Conservation (phyloP, 2,888 invertebrate genomes). For the Cheilosia impressa region DNA sequence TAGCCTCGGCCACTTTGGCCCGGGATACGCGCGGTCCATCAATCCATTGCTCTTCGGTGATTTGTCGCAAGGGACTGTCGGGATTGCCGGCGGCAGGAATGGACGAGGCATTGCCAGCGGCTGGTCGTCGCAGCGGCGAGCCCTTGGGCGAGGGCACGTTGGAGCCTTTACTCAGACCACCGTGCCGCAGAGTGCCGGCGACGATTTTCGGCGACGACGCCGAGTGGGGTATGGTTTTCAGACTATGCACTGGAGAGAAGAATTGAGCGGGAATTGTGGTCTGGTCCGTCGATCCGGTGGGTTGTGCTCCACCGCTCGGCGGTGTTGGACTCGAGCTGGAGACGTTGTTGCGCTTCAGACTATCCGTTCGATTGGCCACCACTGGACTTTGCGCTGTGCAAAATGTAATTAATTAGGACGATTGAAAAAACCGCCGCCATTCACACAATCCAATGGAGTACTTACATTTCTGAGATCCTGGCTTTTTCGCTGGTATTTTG, state of each 20-base stretch:
- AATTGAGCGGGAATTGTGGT: constrained; percentile 75
- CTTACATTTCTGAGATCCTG: constrained; percentile 78
- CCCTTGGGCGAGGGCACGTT: constrained; percentile 85
- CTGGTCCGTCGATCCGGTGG: constrained; percentile 51
- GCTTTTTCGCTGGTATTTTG: constrained; percentile 78
- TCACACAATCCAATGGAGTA: constrained; percentile 1
- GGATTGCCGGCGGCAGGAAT: constrained; percentile 81
- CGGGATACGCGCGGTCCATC: constrained; percentile 96
- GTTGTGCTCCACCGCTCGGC: constrained; percentile 49
- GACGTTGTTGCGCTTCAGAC: constrained; percentile 78
- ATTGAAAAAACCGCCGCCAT: neutral
- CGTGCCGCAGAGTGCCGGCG: constrained; percentile 78
- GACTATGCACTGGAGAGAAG: constrained; percentile 79
- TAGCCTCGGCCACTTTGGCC: constrained; percentile 91
- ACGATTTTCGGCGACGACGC: constrained; percentile 79
- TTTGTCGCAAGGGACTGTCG: constrained; percentile 82
- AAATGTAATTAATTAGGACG: neutral
- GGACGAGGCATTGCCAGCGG: constrained; percentile 75
- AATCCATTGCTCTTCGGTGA: constrained; percentile 97
- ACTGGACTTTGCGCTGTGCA: constrained; percentile 79
- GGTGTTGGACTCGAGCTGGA: constrained; percentile 76
- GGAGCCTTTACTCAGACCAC: constrained; percentile 80
- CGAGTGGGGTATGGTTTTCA: constrained; percentile 78
- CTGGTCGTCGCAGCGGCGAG: constrained; percentile 84
- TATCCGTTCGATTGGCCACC: constrained; percentile 79